Evolutionary conservation across 2,888 invertebrate species (phyloP).

Genomic region (Gastrophysa polygoni): DNA sequence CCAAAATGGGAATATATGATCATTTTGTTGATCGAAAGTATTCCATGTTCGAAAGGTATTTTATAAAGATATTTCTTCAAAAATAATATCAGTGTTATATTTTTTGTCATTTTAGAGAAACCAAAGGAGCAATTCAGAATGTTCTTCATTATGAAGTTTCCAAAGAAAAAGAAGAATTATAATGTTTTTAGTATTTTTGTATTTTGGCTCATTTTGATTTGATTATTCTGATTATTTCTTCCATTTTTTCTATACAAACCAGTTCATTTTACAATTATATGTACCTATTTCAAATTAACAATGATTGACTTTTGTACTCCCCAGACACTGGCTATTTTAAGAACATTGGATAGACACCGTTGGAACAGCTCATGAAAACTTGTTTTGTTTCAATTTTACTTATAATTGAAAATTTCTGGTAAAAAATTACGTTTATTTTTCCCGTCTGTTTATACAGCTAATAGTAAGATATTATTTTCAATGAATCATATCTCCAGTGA

Average conservation of each 20-base stretch:
- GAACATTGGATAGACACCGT: too few relatives aligned
- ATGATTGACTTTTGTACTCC: too few relatives aligned
- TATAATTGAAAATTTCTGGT: too few relatives aligned
- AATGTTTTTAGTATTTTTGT: background rate
- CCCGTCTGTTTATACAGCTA: too few relatives aligned
- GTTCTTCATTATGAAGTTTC: constrained; percentile 17
- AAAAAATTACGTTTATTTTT: too few relatives aligned
- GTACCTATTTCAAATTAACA: too few relatives aligned
- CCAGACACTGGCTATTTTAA: too few relatives aligned
- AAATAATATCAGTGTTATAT: constrained; percentile 4
- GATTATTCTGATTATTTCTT: background rate
- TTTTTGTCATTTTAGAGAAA: constrained; percentile 30
- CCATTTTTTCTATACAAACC: background rate
- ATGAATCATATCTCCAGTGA: too few relatives aligned
- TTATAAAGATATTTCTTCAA: background rate
- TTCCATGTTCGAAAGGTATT: constrained; percentile 24
- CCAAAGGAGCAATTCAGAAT: constrained; percentile 23
- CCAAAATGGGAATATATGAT: constrained; percentile 35
- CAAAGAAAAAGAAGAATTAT: constrained; percentile 22
- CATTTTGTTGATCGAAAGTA: constrained; percentile 17
- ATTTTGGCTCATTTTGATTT: background rate
- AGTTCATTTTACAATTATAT: too few relatives aligned
- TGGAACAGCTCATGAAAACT: too few relatives aligned
- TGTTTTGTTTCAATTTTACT: too few relatives aligned
- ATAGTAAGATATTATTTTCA: too few relatives aligned